Base-by-base conservation (phyloP, 2,888 invertebrate species). In the Cinara cedri region DNA sequence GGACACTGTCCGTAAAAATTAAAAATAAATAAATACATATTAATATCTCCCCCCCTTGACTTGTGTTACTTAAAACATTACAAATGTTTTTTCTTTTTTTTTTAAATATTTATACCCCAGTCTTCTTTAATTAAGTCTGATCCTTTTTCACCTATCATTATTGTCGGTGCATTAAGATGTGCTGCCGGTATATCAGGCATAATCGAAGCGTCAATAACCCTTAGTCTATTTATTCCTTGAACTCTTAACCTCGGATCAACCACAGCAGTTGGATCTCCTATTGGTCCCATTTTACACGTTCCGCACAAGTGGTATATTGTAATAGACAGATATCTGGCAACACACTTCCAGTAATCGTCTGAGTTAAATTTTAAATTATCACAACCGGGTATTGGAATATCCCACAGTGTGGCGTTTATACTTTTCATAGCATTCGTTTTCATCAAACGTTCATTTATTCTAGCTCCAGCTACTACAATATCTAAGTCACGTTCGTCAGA, bases 121-220 rank as follows among this genome's bases (percentile, higher is more conserved):
- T 84, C 84, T 81, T 84, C 82, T 80, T 84, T 84, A 51, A 84
- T 84, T 81, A 84, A 74, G 72, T 84, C 84, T 13, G 83, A 81
- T 1, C 83, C 91, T 83, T 91, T 92, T 85, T 93, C 92, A 0
- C 90, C 92, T 44, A 92, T 89, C 91, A 92, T 91, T 57, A 91
- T 89, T 0, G 90, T 89, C 4, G 90, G 90, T 0, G 90, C 91
- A 75, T 89, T 89, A 0, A 91, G 91, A 85, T 92, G 91, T 0
- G 90, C 89, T 11, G 89, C 89, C 60, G 90, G 88, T 10, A 91
- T 88, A 72, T 88, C 86, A 1, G 92, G 92, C 84, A 92, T 90
- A 24, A 92, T 87, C 81, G 91, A 90, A 42, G 90, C 90, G 84
- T 92, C 92, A 6, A 89, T 90, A 0, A 92, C 91, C 81, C 92